phyloP scores from a whole-genome alignment of 2,888 invertebrate species.

The Drosophila kambysellisi region DNA sequence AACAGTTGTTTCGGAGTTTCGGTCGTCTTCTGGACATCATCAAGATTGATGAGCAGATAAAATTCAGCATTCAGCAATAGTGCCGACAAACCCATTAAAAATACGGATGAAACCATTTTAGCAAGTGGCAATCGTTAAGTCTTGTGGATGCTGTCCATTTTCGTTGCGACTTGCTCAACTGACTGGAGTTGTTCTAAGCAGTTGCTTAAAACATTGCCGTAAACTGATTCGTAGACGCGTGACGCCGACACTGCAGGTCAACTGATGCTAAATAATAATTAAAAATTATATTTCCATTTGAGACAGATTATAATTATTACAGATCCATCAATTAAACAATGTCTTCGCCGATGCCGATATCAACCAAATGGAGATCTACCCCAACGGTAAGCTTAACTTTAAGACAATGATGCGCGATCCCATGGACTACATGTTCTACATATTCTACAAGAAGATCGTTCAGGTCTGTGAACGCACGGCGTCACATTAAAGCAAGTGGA shows the following conservation, averaged over 20 bases:
- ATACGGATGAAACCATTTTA: no score
- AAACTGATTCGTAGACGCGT: no score
- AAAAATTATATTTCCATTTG: no score
- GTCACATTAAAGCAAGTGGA: conserved; percentile 88
- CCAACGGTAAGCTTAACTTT: conserved; percentile 89
- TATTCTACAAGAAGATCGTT: conserved; percentile 88
- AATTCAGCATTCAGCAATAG: conserved; percentile 23
- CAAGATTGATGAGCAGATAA: conserved; percentile 14
- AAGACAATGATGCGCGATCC: conserved; percentile 90
- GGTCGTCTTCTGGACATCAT: conserved; percentile 4
- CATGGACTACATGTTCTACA: conserved; percentile 90
- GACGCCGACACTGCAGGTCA: no score
- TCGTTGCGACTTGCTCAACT: no score
- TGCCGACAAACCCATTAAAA: background rate
- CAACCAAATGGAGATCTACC: conserved; percentile 53
- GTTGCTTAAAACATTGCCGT: no score
- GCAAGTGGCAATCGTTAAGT: no score
- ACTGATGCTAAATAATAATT: no score
- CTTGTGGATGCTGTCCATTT: no score
- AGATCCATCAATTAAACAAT: no score
- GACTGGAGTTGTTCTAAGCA: no score
- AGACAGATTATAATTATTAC: no score
- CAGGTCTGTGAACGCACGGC: conserved; percentile 87
- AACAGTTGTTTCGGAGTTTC: conserved; percentile 21
- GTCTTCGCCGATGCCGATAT: conserved; percentile 63